Percentiles rank a stretch among this genome's conserved stretches.
Evolutionary conservation across 2,113 vertebrate genomes (phyloP).

Genomic region (Oreochromis tanganicae): DNA sequence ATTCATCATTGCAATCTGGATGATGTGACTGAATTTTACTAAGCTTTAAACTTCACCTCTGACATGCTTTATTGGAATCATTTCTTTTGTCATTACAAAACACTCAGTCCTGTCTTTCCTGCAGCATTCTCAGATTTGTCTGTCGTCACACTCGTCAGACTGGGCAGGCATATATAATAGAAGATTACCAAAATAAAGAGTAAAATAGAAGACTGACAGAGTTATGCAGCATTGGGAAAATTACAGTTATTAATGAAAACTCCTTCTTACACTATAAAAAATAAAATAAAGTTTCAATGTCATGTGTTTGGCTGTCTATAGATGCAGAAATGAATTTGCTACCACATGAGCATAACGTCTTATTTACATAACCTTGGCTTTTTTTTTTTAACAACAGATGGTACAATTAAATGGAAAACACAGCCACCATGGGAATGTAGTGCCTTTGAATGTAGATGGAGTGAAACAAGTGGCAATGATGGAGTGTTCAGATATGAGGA

Average conservation of each 20-base stretch:
- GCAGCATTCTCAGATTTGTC: constrained; percentile 23
- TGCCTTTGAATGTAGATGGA: constrained; percentile 61
- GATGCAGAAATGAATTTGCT: constrained; percentile 2
- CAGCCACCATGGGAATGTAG: constrained; percentile 37
- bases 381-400: constrained; percentile 52
- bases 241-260: neutral
- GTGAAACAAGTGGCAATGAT: constrained; percentile 54
- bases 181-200: neutral
- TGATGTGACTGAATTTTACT: neutral
- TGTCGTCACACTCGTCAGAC: constrained; percentile 13
- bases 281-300: constrained; percentile 27
- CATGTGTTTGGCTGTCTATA: neutral
- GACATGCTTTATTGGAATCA: neutral
- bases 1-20: neutral
- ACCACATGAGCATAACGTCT: constrained; percentile 4
- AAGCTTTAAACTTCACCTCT: neutral
- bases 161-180: neutral
- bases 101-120: neutral
- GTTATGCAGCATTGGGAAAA: neutral
- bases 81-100: neutral
- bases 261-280: neutral
- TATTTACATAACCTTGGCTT: constrained; percentile 68
- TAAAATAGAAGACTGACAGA: neutral
- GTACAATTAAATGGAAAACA: constrained; percentile 66
- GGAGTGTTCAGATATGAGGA: constrained; percentile 31